Conservation (phyloP, 2,113 vertebrate species). For the Pluvialis apricaria region DNA sequence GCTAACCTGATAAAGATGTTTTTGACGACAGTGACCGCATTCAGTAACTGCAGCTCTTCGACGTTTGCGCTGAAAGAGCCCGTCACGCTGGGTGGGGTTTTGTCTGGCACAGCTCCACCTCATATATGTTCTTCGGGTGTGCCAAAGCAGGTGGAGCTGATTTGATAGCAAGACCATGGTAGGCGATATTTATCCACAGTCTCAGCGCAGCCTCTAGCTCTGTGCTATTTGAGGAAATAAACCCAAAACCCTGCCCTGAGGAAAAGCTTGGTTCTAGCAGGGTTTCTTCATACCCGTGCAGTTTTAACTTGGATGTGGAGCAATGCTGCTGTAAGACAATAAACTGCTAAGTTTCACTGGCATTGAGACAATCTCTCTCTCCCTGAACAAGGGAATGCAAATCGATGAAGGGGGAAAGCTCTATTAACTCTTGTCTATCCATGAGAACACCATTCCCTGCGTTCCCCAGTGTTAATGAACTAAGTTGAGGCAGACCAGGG, state of each 20-base stretch:
- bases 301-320: neutral
- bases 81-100: neutral
- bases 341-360: neutral
- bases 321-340: rapidly evolving
- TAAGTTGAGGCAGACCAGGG: neutral
- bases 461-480: neutral
- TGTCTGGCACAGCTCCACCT: neutral
- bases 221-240: neutral
- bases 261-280: neutral
- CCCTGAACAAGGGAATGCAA: neutral
- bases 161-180: neutral
- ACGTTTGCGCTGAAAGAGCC: rapidly evolving
- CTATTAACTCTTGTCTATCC: neutral
- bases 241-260: neutral
- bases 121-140: neutral
- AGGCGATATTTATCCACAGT: neutral
- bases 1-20: neutral
- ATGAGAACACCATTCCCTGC: neutral
- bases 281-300: neutral
- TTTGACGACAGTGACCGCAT: neutral
- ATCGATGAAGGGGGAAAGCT: neutral
- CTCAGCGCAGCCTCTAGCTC: neutral
- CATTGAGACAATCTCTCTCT: neutral
- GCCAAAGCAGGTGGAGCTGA: neutral
- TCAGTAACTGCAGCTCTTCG: neutral